These are phyloP conservation scores for Noctua janthina DNA, from an alignment of 2,888 invertebrate genomes.

Conservation along the genomic window DNA sequence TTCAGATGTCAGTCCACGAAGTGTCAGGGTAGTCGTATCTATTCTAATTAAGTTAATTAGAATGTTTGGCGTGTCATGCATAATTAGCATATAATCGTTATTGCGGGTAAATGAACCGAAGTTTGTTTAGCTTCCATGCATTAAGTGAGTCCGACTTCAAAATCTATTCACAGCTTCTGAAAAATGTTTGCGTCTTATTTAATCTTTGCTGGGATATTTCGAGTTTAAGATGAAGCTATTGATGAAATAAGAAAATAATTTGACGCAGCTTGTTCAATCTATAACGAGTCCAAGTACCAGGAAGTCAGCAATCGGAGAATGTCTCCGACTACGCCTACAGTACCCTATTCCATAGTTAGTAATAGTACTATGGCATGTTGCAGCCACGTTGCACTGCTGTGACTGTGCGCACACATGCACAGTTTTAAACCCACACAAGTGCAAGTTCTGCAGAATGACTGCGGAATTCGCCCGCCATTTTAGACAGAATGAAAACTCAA, in stretches of 20 bases:
- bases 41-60: slow-evolving; percentile 74
- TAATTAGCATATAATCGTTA: slow-evolving; percentile 71
- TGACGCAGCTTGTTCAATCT: slow-evolving; percentile 12
- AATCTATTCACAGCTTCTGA: slow-evolving; percentile 26
- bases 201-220: not conserved
- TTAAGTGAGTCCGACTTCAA: slow-evolving; percentile 27
- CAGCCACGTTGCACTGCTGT: slow-evolving; percentile 77
- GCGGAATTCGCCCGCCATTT: slow-evolving; percentile 81
- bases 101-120: slow-evolving; percentile 75
- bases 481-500: slow-evolving; percentile 53
- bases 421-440: slow-evolving; percentile 70
- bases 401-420: slow-evolving; percentile 75
- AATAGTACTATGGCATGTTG: slow-evolving; percentile 76
- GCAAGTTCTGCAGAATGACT: slow-evolving; percentile 66
- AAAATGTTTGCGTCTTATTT: not conserved
- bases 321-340: slow-evolving; percentile 80
- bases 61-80: slow-evolving; percentile 69
- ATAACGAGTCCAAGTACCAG: slow-evolving; percentile 72
- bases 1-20: slow-evolving; percentile 28
- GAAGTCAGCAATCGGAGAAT: slow-evolving; percentile 80
- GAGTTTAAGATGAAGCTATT: not conserved
- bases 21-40: slow-evolving; percentile 52
- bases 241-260: slow-evolving; percentile 1
- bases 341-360: slow-evolving; percentile 68
- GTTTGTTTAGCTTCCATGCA: slow-evolving; percentile 52